Evolutionary conservation across 2,888 invertebrate species (phyloP).

Genomic region (Sarcophaga subvicina): DNA sequence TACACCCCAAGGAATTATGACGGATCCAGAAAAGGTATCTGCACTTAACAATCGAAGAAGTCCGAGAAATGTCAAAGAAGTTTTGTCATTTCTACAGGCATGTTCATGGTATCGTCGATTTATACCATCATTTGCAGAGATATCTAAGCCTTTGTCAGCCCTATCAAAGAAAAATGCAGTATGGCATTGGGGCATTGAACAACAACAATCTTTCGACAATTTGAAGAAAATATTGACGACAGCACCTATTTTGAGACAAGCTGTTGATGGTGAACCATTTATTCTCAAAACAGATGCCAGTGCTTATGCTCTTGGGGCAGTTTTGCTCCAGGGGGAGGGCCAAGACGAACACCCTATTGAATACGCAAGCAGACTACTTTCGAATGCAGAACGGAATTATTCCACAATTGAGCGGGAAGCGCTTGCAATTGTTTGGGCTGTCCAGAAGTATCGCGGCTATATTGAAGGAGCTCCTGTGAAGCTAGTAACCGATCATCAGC

Average conservation of each 20-base stretch:
- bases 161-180: conserved; percentile 71
- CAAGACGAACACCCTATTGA: not conserved
- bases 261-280: too few species aligned
- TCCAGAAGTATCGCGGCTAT: too few species aligned
- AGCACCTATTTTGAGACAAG: conserved; percentile 39
- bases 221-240: conserved; percentile 62
- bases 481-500: too few species aligned
- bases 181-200: conserved; percentile 37
- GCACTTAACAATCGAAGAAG: conserved; percentile 62
- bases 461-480: too few species aligned
- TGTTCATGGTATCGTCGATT: conserved; percentile 73
- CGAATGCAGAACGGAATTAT: conserved; percentile 77
- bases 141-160: conserved; percentile 72
- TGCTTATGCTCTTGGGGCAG: not conserved
- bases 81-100: conserved; percentile 72
- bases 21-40: conserved; percentile 26
- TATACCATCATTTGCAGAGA: conserved; percentile 69
- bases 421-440: too few species aligned
- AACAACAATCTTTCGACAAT: conserved; percentile 51
- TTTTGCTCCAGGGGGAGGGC: not conserved
- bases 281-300: too few species aligned
- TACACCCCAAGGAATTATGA: conserved; percentile 61
- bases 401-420: too few species aligned
- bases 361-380: conserved; percentile 69
- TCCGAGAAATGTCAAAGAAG: conserved; percentile 71